Percentiles rank a stretch among this genome's conserved stretches.
These are phyloP conservation scores for Rambutsinella grinnellia DNA, from an alignment of 2,888 invertebrate genomes.

Conservation along the genomic window DNA sequence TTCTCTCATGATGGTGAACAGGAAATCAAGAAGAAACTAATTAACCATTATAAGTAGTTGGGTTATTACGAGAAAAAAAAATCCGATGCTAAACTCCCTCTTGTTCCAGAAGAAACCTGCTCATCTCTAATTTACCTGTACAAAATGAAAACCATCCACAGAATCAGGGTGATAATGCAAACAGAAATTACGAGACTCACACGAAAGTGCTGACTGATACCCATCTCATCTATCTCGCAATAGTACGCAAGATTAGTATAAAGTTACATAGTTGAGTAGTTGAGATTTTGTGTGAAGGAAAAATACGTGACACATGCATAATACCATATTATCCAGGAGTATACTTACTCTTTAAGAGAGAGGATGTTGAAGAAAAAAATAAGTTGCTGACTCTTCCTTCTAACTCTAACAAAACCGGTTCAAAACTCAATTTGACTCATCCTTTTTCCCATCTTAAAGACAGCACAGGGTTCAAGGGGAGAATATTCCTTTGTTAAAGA, in stretches of 20 bases:
- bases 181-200: neutral
- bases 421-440: slow-evolving; percentile 8
- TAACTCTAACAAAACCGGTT: slow-evolving; percentile 52
- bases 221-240: neutral
- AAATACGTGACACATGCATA: slow-evolving; percentile 46
- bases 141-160: neutral
- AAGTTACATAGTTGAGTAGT: no score
- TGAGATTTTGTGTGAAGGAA: neutral
- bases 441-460: neutral
- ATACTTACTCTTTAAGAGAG: neutral
- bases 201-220: neutral
- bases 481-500: neutral
- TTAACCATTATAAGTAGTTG: slow-evolving; percentile 25
- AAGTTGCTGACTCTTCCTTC: slow-evolving; percentile 49
- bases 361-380: slow-evolving; percentile 7
- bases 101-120: neutral
- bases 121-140: neutral
- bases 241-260: no score
- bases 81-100: no score
- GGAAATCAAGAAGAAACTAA: slow-evolving; percentile 44
- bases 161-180: neutral
- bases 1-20: slow-evolving; percentile 25
- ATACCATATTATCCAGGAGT: slow-evolving; percentile 30
- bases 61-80: no score
- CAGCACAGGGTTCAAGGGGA: slow-evolving; percentile 34